A percentile compares a stretch with the other conserved stretches of the same genome.
Conservation (phyloP, 2,113 vertebrate species). For the Origma solitaria region DNA sequence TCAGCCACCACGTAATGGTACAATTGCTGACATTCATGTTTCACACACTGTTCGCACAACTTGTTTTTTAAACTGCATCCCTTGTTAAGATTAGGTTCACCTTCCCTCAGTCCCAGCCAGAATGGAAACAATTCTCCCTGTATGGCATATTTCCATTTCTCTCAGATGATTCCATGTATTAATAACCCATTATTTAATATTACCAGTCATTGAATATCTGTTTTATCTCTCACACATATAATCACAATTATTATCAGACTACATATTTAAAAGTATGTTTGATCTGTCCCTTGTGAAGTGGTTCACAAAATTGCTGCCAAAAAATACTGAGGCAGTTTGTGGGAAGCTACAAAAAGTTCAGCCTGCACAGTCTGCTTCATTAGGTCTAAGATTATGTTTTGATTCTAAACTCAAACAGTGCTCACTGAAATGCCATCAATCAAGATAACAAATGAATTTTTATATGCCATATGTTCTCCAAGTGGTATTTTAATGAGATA, state of each 20-base stretch:
- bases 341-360: not conserved
- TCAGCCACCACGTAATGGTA: not conserved
- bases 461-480: conserved; percentile 10
- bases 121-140: not conserved
- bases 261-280: not conserved
- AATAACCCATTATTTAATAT: not conserved
- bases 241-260: not conserved
- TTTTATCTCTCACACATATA: not conserved
- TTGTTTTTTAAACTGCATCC: not conserved
- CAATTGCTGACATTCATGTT: not conserved
- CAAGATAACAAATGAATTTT: conserved; percentile 31
- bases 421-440: conserved; percentile 28
- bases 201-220: not conserved
- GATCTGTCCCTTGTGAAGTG: not conserved
- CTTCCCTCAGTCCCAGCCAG: not conserved
- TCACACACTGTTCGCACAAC: not conserved
- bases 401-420: conserved; percentile 5
- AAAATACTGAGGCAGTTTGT: conserved; percentile 1
- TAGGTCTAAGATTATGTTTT: conserved; percentile 24
- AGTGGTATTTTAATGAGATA: conserved; percentile 38
- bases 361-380: not conserved
- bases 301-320: not conserved
- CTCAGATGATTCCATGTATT: not conserved
- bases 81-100: not conserved
- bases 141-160: not conserved